Conservation (phyloP, 2,888 invertebrate genomes). For the Micoletzkya japonica region DNA sequence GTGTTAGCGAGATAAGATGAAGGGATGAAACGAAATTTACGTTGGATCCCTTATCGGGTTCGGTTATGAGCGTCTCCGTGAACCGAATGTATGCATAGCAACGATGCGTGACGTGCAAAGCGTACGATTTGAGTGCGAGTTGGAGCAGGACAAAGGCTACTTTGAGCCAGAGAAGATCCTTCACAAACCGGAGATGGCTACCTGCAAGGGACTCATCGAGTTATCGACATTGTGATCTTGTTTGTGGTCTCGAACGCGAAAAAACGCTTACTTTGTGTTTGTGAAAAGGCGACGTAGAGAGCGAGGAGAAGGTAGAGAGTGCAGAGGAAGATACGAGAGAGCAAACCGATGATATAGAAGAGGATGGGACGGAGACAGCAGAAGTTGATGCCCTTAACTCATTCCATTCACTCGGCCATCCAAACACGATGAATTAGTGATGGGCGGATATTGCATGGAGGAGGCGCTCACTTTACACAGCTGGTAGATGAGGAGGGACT, state of each 20-base stretch:
- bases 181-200: neutral
- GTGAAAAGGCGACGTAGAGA: neutral
- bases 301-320: slow-evolving; percentile 2
- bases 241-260: neutral
- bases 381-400: neutral
- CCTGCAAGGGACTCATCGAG: neutral
- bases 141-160: slow-evolving; percentile 4
- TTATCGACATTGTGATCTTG: neutral
- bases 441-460: neutral
- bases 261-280: neutral
- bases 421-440: no score
- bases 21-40: no score
- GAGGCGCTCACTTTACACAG: slow-evolving; percentile 5
- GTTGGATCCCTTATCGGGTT: no score
- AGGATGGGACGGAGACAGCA: slow-evolving; percentile 1
- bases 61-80: slow-evolving; percentile 10
- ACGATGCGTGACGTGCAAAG: slow-evolving; percentile 8
- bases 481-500: slow-evolving; percentile 9
- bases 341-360: slow-evolving; percentile 4
- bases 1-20: no score
- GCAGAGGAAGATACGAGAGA: neutral
- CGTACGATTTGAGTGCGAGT: slow-evolving; percentile 8
- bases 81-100: slow-evolving; percentile 14
- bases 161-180: neutral
- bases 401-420: no score